A percentile compares a stretch with the other conserved stretches of the same genome.
These are phyloP conservation scores for Limnothrissa miodon DNA, from an alignment of 2,113 vertebrate species.

Conservation along the genomic window DNA sequence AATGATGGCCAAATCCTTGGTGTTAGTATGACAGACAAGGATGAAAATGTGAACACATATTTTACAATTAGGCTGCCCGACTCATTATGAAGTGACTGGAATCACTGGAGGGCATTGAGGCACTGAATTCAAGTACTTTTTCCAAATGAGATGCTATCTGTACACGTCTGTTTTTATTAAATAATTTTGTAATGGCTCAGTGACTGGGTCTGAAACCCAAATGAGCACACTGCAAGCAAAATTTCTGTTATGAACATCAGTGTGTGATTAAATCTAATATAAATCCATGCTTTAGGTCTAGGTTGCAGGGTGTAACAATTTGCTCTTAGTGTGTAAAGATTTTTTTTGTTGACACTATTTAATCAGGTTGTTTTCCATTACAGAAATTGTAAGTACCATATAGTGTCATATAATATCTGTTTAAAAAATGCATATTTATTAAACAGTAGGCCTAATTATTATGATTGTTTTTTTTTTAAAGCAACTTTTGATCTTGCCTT, in stretches of 20 bases:
- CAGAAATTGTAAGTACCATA: background rate
- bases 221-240: conserved; percentile 20
- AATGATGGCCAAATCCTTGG: background rate
- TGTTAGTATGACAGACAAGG: conserved; percentile 30
- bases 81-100: conserved; percentile 35
- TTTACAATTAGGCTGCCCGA: conserved; percentile 46
- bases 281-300: conserved; percentile 1
- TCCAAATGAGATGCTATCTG: conserved; percentile 37
- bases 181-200: conserved; percentile 24
- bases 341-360: background rate
- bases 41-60: conserved; percentile 46
- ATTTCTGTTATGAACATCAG: conserved; percentile 26
- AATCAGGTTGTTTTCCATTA: background rate
- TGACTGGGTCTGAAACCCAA: conserved; percentile 15
- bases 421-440: background rate
- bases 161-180: conserved; percentile 48
- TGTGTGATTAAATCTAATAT: conserved; percentile 20
- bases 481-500: background rate
- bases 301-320: conserved; percentile 10
- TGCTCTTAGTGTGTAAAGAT: background rate
- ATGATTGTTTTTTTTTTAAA: too few species aligned
- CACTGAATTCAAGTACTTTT: conserved; percentile 23
- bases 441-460: background rate
- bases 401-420: too few species aligned
- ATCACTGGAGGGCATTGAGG: conserved; percentile 35